Base-by-base conservation (phyloP, 2,797 vertebrate species). In the Acanthis flammea region DNA sequence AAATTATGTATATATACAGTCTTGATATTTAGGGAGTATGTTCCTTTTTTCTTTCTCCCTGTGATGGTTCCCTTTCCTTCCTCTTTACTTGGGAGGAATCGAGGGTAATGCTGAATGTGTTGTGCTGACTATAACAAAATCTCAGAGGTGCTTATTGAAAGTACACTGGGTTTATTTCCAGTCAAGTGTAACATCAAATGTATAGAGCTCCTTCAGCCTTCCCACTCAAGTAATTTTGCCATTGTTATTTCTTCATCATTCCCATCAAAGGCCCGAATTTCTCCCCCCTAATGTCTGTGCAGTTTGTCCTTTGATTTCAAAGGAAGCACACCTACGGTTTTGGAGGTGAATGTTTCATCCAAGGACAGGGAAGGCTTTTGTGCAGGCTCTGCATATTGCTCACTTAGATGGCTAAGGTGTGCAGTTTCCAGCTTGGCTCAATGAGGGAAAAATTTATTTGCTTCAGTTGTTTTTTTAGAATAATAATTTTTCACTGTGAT, bases 191-290 rank as follows among this genome's bases (percentile, higher is more conserved):
- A 70, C 83, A 86, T 84, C 73, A 88, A 33, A 87, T 68, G 27
- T 30, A 14, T 31, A 78, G 86, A 90, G 66, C 53, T 95, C 77
- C 61, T 91, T 87, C 71, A 90, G 77, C 65, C 57, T 93, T 92
- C 84, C 47, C 73, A 85, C 85, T 94, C 42, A 80, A 94, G 62
- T 90, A 86, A 91, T 92, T 91, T 73, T 90, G 77, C 42, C 60
- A 47, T 92, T 93, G 62, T 92, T 94, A 86, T 91, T 95, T 86
- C 83, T 94, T 91, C 33, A 78, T 92, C 44, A 33, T 86, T 71
- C 44, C 60, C 58, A 76, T 86, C 74, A 86, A 94, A 94, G 45
- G 70, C 44, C 41, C 24, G 53, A 28, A 73, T 90, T 91, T 75
- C 72, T 72, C 62, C 39, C 62, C 30, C 4, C 58, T 14, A 28